Base-by-base conservation (phyloP, 2,113 vertebrate genomes). In the Salvator merianae region DNA sequence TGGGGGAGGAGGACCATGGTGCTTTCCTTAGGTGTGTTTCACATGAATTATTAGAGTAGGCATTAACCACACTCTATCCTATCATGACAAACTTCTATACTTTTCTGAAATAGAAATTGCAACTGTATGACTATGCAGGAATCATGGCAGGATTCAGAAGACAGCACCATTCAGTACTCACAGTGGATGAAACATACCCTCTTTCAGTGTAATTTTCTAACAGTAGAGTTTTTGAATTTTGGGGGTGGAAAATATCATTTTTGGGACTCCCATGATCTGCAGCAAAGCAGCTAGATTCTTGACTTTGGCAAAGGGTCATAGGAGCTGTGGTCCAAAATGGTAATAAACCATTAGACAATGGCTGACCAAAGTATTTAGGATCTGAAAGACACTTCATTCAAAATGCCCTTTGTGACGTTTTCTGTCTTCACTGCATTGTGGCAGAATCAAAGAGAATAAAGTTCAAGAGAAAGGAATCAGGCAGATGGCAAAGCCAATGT, bases 21-120 rank as follows among this genome's bases (percentile, higher is more conserved):
- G 91, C 34, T 22, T 62, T 62, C 75, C 78, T 78, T n/a, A n/a
- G 89, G 18, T 87, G 36, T 79, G 88, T 92, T 91, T 73, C 63
- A 77, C 73, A 70, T 1, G 0, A 83, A 82, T 50, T n/a, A n/a
- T n/a, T 84, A 88, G 75, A 84, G 88, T 90, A 89, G 82, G 68
- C 82, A 40, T 85, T 86, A 90, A 86, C 81, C 87, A 77, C 0
- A 0, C 30, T 71, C 30, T 81, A 78, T 1, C 88, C 90, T 79
- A 75, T 83, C 38, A 47, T 28, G 43, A 83, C 59, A 83, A 75
- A 83, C 9, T 22, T 79, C 68, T 59, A 68, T 26, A 8, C 86
- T 43, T 68, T 89, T 36, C 47, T 62, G 32, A 69, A 3, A 59
- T 50, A 69, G 36, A 9, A 70, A 40, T n/a, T 40, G 47, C 34